Base-by-base conservation (phyloP, 2,888 invertebrate genomes). In the Apantesis nais region DNA sequence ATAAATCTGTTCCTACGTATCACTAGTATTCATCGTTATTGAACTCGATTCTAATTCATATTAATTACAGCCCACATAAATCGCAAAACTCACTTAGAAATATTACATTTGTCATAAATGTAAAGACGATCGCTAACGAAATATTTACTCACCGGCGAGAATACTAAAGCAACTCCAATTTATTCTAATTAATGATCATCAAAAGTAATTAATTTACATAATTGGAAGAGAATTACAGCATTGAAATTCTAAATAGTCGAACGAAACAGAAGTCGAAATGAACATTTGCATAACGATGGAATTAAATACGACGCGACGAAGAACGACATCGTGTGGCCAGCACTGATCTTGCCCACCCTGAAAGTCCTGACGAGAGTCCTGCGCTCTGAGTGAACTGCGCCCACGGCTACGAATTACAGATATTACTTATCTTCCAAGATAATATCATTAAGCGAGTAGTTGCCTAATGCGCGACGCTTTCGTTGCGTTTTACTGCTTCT, bases 201-300 rank as follows among this genome's bases (percentile, higher is more conserved):
- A 86, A 78, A 82, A 88, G 86, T 87, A 85, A 89, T 89, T 89
- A 87, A 90, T 90, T 89, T 88, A 78, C 90, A 90, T 89, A 89
- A 90, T 89, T 88, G 87, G 80, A 83, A 82, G 84, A 81, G 83
- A 84, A 88, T 87, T 86, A 85, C 82, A 82, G 81, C 83, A 82
- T 84, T 83, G 81, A 86, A 87, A 89, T 88, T 87, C 86, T 85
- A 89, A 89, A 84, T 82, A 86, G 83, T 77, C 75, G 81, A 86
- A 86, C 84, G 84, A 86, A 85, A 86, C 83, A 84, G 78, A 85
- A 84, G 76, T 85, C 70, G 78, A 76, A 81, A 71, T 70, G 74
- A 77, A 67, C 76, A 88, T 90, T 88, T 83, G 82, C 87, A 89
- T 88, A 87, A 77, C 78, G 80, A 77, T 79, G 79, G 84, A 84